Evolutionary conservation across 2,113 vertebrate species (phyloP), one percentile per base, ranked within the genome.

Genomic region (Gila orcuttii): DNA sequence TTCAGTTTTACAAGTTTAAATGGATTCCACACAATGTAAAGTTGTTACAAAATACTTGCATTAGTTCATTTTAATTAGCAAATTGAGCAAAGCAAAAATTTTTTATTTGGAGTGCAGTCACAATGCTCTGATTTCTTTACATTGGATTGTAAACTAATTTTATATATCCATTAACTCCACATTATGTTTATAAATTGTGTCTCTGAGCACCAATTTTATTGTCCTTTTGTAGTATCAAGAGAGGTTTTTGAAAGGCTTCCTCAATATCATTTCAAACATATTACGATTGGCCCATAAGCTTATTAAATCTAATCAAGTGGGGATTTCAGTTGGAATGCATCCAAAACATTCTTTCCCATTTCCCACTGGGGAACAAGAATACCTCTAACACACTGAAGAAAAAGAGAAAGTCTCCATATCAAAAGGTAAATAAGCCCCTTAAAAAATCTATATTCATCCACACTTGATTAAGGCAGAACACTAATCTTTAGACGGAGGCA

Each of bases 391-490:
- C 21, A 78, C 19, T 7, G 60, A 42, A 42, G 42, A 68, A 71
- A 82, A 64, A 47, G 47, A 45, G 17, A 57, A 78, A 28, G 45
- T 39, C 55, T 86, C 47, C 45, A 69, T 52, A 79, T 55, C 79
- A 36, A 71, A 39, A 76, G 82, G 59, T 73, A 78, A 50, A 52
- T 75, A 42, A 68, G 75, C 76, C 82, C 47, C 28, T 36, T 75
- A 13, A 84, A 76, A 82, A 80, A 76, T 66, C 91, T 88, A 89
- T 93, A 92, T 91, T 89, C 86, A 85, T 86, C 92, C 88, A 88
- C 81, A 89, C 73, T 90, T 92, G 91, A 93, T 93, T 92, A 92
- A 82, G 86, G 87, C 89, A 90, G 83, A 90, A 90, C 92, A 91
- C 88, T 90, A 91, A 92, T 92, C 90, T 91, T 88, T 83, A 88